A percentile compares a stretch with the other conserved stretches of the same genome.
Evolutionary conservation across 2,113 vertebrate species (phyloP).

Genomic region (Sitta europaea): DNA sequence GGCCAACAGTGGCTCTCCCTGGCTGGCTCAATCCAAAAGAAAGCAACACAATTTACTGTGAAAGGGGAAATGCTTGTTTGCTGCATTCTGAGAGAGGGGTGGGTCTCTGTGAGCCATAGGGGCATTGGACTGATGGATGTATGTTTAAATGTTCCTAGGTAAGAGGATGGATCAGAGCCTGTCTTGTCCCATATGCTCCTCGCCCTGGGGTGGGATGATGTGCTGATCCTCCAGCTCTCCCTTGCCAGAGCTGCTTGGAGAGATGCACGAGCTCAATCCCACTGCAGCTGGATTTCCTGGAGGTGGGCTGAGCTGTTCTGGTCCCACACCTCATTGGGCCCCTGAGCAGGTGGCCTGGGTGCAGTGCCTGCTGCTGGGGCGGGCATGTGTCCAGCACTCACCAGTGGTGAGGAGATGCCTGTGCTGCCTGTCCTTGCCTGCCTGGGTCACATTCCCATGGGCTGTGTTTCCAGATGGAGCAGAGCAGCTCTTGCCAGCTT

Average conservation of each 20-base stretch:
- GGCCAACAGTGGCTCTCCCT: neutral
- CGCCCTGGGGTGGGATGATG: neutral
- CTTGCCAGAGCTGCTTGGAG: neutral
- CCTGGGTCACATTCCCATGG: neutral
- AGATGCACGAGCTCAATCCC: fast-evolving
- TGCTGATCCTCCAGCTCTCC: neutral
- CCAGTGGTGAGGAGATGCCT: neutral
- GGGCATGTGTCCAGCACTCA: neutral
- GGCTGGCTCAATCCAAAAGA: neutral
- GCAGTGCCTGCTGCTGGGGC: neutral
- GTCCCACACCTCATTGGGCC: neutral
- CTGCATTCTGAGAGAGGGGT: too few species aligned
- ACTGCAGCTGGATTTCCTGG: neutral
- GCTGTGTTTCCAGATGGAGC: neutral
- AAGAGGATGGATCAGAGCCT: neutral
- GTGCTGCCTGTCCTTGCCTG: neutral
- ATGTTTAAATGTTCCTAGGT: neutral
- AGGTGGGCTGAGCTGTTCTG: neutral
- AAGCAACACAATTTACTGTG: neutral
- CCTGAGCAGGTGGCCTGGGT: fast-evolving
- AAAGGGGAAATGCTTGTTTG: neutral
- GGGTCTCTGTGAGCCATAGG: neutral
- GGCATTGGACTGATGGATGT: neutral
- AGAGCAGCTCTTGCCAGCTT: neutral
- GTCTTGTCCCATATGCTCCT: fast-evolving